Conservation (phyloP, 1,140 invertebrate species). For the Caenorhabditis remanei region DNA sequence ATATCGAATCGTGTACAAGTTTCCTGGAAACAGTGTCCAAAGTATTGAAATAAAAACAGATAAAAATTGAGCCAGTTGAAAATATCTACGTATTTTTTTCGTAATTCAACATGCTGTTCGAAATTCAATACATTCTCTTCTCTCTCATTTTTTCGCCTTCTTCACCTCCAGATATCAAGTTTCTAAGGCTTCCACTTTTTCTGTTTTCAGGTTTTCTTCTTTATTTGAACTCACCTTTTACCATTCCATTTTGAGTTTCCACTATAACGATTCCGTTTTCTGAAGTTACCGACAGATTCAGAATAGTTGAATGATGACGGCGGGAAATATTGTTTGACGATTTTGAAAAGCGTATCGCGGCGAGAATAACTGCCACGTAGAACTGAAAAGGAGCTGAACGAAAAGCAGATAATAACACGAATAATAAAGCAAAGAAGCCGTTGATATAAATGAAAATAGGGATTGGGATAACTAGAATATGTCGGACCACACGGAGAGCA, state of each 20-base stretch:
- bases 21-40: background rate
- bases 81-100: conserved; percentile 21
- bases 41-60: background rate
- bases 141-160: background rate
- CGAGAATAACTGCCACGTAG: background rate
- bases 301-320: background rate
- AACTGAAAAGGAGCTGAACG: background rate
- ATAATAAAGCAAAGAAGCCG: background rate
- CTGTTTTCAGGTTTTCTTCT: background rate
- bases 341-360: background rate
- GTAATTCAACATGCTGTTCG: conserved; percentile 48
- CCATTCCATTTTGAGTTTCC: background rate
- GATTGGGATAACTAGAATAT: background rate
- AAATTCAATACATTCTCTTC: conserved; percentile 46
- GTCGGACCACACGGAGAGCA: background rate
- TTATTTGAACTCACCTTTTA: conserved; percentile 19
- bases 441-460: background rate
- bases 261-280: background rate
- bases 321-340: background rate
- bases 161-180: conserved; percentile 18
- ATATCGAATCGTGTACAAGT: background rate
- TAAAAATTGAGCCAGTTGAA: background rate
- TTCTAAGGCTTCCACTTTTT: background rate
- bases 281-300: background rate
- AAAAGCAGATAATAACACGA: background rate